These are phyloP conservation scores for Phylloscopus trochilus DNA, from an alignment of 2,113 vertebrate species.

Conservation along the genomic window DNA sequence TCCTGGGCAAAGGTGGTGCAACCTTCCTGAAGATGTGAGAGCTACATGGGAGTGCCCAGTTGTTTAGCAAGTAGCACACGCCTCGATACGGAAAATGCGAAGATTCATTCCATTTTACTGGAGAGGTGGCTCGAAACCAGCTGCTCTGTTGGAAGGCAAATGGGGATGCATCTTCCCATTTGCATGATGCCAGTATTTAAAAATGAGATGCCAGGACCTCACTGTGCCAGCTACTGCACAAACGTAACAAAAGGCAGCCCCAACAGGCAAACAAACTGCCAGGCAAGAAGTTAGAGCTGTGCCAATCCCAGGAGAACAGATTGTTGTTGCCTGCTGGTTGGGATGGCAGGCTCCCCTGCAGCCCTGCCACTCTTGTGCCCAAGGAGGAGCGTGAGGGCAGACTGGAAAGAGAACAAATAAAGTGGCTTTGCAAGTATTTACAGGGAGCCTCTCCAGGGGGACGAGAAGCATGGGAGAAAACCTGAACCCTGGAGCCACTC, in stretches of 20 bases:
- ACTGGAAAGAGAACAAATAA: neutral
- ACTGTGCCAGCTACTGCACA: neutral
- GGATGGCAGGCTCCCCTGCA: neutral
- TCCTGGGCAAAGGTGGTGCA: neutral
- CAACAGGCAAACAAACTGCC: neutral
- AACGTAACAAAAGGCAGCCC: neutral
- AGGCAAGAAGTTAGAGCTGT: neutral
- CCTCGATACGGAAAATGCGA: fast-evolving
- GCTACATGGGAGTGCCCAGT: neutral
- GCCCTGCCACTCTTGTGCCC: neutral
- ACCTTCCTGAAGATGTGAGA: neutral
- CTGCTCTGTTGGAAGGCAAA: neutral
- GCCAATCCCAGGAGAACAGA: fast-evolving
- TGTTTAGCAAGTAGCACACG: neutral
- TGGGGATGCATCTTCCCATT: neutral
- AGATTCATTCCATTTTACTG: neutral
- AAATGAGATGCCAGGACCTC: neutral
- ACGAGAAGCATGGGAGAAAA: neutral
- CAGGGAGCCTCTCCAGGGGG: neutral
- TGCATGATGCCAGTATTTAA: neutral
- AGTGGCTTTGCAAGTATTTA: neutral
- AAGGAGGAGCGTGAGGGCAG: fast-evolving
- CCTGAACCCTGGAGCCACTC: fast-evolving
- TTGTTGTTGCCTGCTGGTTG: fast-evolving
- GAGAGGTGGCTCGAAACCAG: neutral